Base-by-base conservation (phyloP, 2,797 vertebrate species). In the Sebastolobus alascanus region DNA sequence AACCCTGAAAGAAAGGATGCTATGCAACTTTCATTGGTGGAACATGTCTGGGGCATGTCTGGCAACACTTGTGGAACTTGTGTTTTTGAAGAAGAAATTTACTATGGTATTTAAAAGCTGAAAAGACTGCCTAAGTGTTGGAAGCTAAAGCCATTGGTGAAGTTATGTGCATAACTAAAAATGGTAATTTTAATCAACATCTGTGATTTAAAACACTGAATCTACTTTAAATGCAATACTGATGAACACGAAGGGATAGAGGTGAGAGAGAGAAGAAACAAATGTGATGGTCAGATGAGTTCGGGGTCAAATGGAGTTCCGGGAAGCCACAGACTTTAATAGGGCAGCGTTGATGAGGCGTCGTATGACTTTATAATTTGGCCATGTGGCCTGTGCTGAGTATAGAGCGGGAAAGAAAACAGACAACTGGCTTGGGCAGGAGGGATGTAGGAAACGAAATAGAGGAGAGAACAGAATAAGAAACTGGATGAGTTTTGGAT, bases 231-330 rank as follows among this genome's bases (percentile, higher is more conserved):
- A 38, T 33, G n/a, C 9, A 6, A 18, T 14, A 11, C 50, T 8
- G 31, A 65, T 5, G 50, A 37, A 54, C 8, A 8, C n/a, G 20
- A 68, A 22, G 31, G 33, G 60, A 31, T 16, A 2, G 20, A 27
- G 8, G 14, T 25, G 73, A 18, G 1, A 35, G 16, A 38, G 25
- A 38, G 20, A 18, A 16, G 59, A 27, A 54, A 37, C 38, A 60
- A 8, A 20, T 58, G 40, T 61, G 61, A 29, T 31, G 13, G 13
- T n/a, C n/a, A 14, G 63, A 35, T 31, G 35, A 35, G 50, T 50
- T n/a, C 46, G 35, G 27, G 46, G 43, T 68, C 40, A 69, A 11
- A 29, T 4, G 8, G 75, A 77, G 56, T 77, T 55, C 14, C 29
- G 25, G 4, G 50, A 65, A 56, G 37, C 60, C 60, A 4, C 52